Conservation (phyloP, 2,888 invertebrate species). For the Dysmachus trigonus region DNA sequence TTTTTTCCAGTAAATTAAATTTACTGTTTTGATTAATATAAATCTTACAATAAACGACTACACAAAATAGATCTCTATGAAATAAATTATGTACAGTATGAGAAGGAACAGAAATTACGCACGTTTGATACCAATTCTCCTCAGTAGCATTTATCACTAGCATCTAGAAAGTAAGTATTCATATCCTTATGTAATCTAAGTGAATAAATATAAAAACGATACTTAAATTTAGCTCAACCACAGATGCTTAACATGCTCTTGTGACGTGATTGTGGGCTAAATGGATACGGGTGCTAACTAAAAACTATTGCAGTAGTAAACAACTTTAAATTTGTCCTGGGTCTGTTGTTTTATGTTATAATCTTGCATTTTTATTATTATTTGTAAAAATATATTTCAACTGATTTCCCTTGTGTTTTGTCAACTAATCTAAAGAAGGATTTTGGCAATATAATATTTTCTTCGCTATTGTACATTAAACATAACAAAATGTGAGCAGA, state of each 20-base stretch:
- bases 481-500: neutral
- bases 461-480: neutral
- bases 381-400: neutral
- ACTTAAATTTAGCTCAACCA: neutral
- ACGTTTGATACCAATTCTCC: neutral
- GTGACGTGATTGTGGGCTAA: neutral
- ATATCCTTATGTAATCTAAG: neutral
- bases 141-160: neutral
- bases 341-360: neutral
- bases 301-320: neutral
- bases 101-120: slow-evolving; percentile 26
- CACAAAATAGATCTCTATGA: neutral
- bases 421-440: neutral
- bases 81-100: slow-evolving; percentile 1
- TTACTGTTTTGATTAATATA: neutral
- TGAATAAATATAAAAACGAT: slow-evolving; percentile 17
- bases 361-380: neutral
- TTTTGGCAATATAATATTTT: neutral
- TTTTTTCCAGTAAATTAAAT: slow-evolving; percentile 1
- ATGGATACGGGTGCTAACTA: neutral
- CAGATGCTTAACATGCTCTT: neutral
- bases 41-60: neutral
- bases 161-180: neutral
- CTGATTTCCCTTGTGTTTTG: neutral
- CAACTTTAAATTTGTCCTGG: neutral